Evolutionary conservation across 2,113 vertebrate species (phyloP).

Genomic region (Upupa epops): DNA sequence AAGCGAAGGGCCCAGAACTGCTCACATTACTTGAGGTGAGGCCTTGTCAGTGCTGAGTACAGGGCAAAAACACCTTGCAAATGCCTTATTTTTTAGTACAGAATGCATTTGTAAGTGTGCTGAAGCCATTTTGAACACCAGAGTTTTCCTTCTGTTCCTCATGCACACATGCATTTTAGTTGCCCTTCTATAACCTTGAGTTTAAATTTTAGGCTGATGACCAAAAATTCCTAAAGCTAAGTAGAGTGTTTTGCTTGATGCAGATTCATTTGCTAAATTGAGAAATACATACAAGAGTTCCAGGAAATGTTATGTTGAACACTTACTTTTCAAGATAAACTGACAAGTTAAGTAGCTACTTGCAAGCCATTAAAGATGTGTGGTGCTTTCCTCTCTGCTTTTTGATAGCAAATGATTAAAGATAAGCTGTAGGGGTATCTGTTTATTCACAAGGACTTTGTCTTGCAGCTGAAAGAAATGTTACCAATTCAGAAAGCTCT

Average conservation of each 20-base stretch:
- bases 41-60: too few relatives aligned
- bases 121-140: neutral
- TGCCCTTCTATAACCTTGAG: neutral
- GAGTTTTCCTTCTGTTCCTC: neutral
- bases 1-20: too few relatives aligned
- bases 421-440: slow-evolving; percentile 42
- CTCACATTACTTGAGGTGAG: too few relatives aligned
- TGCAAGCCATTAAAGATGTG: neutral
- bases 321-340: neutral
- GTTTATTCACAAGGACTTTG: slow-evolving; percentile 41
- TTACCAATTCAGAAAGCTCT: slow-evolving; percentile 28
- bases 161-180: neutral
- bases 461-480: slow-evolving; percentile 14
- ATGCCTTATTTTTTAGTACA: neutral
- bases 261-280: slow-evolving; percentile 15
- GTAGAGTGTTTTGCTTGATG: neutral
- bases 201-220: neutral
- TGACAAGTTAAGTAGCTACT: neutral
- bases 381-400: neutral
- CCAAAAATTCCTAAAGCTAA: neutral
- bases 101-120: neutral
- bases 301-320: neutral
- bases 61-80: neutral
- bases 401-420: slow-evolving; percentile 53
- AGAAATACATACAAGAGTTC: neutral